Conservation (phyloP, 1,140 invertebrate genomes). For the Drosophila navojoa region DNA sequence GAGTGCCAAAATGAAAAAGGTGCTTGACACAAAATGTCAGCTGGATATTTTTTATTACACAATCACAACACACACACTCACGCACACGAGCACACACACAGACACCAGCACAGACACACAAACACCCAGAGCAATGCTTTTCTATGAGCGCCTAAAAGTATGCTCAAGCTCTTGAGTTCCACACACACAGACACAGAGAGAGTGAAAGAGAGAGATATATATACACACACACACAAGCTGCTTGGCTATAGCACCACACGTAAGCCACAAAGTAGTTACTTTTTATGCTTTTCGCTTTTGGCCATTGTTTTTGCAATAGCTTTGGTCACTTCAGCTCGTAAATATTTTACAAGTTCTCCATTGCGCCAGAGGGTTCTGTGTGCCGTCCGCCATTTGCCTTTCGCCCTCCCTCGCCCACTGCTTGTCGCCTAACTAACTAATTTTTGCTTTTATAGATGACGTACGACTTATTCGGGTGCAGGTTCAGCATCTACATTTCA, state of each 20-base stretch:
- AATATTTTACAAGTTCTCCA: slow-evolving; percentile 75
- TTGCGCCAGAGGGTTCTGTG: background rate
- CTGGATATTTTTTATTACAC: slow-evolving; percentile 83
- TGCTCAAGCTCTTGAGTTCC: slow-evolving; percentile 36
- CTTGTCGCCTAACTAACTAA: slow-evolving; percentile 54
- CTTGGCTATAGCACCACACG: slow-evolving; percentile 51
- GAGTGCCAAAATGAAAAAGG: slow-evolving; percentile 82
- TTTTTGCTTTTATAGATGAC: slow-evolving; percentile 70
- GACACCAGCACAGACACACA: slow-evolving; percentile 16
- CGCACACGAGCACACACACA: slow-evolving; percentile 43
- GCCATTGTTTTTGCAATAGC: slow-evolving; percentile 49
- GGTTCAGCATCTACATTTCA: slow-evolving; percentile 74
- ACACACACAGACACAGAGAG: slow-evolving; percentile 22
- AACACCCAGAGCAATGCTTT: slow-evolving; percentile 23
- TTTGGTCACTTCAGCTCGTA: slow-evolving; percentile 71
- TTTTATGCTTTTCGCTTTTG: slow-evolving; percentile 65
- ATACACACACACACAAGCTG: slow-evolving; percentile 16
- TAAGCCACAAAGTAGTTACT: slow-evolving; percentile 81
- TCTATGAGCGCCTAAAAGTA: slow-evolving; percentile 44
- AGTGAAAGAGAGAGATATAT: background rate
- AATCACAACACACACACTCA: slow-evolving; percentile 66
- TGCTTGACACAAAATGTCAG: slow-evolving; percentile 83
- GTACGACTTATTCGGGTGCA: slow-evolving; percentile 50
- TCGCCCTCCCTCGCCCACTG: background rate
- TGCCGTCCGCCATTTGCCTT: too few relatives aligned